Conservation (phyloP, 2,797 vertebrate genomes). For the Salmo trutta region DNA sequence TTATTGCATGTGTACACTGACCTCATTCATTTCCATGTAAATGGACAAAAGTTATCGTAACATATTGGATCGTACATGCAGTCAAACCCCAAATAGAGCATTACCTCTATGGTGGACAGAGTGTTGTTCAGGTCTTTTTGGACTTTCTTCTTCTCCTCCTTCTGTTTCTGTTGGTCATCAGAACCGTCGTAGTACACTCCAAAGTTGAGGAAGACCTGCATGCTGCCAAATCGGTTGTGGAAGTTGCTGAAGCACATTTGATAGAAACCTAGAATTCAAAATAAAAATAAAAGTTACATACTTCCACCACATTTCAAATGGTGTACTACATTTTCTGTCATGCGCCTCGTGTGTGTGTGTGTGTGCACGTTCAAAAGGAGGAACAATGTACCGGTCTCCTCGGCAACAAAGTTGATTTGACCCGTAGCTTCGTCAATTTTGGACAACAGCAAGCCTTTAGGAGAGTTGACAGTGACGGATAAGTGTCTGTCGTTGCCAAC, state of each 20-base stretch:
- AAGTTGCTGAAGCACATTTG: conserved; percentile 92
- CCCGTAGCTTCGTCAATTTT: conserved; percentile 74
- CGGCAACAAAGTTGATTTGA: conserved; percentile 84
- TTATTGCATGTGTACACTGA: too few species aligned
- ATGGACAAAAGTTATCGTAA: too few species aligned
- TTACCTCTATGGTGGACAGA: conserved; percentile 82
- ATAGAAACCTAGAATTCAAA: conserved; percentile 84
- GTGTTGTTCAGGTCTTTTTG: conserved; percentile 82
- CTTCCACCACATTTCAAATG: background rate
- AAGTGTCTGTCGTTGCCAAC: conserved; percentile 17
- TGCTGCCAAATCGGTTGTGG: conserved; percentile 84
- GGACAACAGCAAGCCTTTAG: conserved; percentile 75
- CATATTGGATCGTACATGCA: background rate
- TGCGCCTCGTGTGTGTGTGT: background rate
- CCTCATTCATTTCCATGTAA: too few species aligned
- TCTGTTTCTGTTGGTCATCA: conserved; percentile 11
- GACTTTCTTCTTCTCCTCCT: conserved; percentile 58
- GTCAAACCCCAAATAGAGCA: background rate
- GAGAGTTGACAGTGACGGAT: conserved; percentile 53
- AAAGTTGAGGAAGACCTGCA: conserved; percentile 91
- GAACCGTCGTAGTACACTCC: conserved; percentile 85
- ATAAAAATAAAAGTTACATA: background rate
- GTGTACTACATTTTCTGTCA: too few species aligned
- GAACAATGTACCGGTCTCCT: conserved; percentile 79
- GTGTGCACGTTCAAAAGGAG: conserved; percentile 27